Conservation (phyloP, 2,797 vertebrate species). For the Valencia hispanica region DNA sequence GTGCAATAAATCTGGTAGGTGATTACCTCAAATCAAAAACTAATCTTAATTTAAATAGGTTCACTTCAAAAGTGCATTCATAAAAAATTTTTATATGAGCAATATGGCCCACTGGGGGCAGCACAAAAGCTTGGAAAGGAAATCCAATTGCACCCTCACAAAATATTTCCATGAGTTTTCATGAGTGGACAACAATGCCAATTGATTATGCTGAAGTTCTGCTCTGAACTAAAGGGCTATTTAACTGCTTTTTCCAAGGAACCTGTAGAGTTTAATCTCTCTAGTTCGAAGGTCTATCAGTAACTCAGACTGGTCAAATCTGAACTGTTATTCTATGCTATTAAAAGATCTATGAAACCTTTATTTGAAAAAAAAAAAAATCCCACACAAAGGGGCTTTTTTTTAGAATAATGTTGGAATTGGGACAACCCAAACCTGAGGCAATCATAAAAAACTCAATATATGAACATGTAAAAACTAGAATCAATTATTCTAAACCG, state of each 20-base stretch:
- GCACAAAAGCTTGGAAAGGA: background rate
- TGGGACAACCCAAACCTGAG: background rate
- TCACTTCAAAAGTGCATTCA: background rate
- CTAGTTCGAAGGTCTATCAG: background rate
- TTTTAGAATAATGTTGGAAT: background rate
- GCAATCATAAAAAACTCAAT: background rate
- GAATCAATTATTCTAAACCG: background rate
- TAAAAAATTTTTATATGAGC: background rate
- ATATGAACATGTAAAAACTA: background rate
- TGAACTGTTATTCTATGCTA: background rate
- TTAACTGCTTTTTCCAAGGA: background rate
- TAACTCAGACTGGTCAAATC: background rate
- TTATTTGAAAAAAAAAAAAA: background rate
- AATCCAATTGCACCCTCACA: background rate
- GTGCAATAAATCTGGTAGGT: background rate
- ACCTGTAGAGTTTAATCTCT: background rate
- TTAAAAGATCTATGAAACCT: background rate
- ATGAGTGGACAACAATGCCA: background rate
- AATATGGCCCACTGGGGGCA: background rate
- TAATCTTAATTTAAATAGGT: background rate
- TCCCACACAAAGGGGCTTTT: background rate
- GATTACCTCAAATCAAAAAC: background rate
- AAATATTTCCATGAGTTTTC: background rate
- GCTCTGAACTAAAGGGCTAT: background rate
- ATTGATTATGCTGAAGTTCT: background rate